These are phyloP conservation scores for Hypomecis punctinalis DNA, from an alignment of 2,888 invertebrate species.

Conservation along the genomic window DNA sequence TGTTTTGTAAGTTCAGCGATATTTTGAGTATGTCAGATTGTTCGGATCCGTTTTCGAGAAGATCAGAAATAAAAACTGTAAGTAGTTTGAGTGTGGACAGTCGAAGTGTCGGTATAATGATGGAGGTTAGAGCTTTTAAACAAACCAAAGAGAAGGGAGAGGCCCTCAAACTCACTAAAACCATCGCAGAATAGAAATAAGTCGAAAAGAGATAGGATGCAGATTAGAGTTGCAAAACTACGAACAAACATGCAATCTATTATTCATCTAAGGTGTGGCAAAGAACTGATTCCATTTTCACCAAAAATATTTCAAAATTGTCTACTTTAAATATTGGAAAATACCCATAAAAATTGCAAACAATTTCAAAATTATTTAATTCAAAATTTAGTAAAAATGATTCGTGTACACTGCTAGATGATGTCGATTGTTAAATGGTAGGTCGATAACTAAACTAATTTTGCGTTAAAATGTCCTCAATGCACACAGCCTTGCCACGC, in stretches of 20 bases:
- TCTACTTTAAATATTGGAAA: conserved; percentile 72
- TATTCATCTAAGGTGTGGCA: conserved; percentile 85
- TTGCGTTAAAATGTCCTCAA: conserved; percentile 85
- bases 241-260: conserved; percentile 72
- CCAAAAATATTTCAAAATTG: conserved; percentile 66
- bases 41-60: conserved; percentile 67
- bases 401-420: conserved; percentile 79
- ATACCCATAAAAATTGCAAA: conserved; percentile 70
- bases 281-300: conserved; percentile 81
- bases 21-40: conserved; percentile 54
- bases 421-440: conserved; percentile 77
- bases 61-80: conserved; percentile 57
- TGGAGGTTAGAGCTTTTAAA: conserved; percentile 71
- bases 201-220: conserved; percentile 56
- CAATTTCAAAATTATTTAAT: conserved; percentile 68
- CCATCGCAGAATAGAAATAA: conserved; percentile 62
- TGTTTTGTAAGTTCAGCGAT: conserved; percentile 45
- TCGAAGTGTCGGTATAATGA: conserved; percentile 70
- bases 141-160: conserved; percentile 55
- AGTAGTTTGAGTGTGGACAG: conserved; percentile 67
- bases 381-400: conserved; percentile 74
- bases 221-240: conserved; percentile 63
- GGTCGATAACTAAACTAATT: conserved; percentile 80
- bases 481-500: conserved; percentile 91
- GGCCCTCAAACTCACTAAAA: conserved; percentile 60